Percentiles rank a stretch among this genome's conserved stretches.
phyloP scores from a whole-genome alignment of 2,888 invertebrate species.

The Escarpia spicata region DNA sequence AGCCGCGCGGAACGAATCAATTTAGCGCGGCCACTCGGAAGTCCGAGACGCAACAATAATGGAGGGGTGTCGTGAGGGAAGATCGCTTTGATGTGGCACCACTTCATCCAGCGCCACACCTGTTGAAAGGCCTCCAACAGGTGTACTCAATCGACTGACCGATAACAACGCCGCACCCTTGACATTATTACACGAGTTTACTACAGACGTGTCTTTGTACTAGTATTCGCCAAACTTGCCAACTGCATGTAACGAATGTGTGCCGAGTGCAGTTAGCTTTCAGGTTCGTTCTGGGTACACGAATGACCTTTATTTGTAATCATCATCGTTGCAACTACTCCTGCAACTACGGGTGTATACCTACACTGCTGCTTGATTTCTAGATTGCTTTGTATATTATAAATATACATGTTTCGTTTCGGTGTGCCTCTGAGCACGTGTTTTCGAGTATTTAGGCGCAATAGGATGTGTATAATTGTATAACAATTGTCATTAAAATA shows the following conservation, averaged over 20 bases:
- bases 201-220: background rate
- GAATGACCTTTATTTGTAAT: background rate
- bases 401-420: too few species aligned
- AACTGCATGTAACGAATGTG: background rate
- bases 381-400: too few species aligned
- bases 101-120: background rate
- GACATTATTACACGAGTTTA: background rate
- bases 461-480: too few species aligned
- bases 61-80: background rate
- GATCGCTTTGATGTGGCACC: background rate
- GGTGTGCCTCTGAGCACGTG: too few species aligned
- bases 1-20: conserved; percentile 12
- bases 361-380: too few species aligned
- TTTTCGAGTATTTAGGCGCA: too few species aligned
- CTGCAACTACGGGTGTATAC: background rate
- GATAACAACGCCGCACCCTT: background rate
- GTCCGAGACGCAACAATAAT: background rate
- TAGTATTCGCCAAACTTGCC: background rate
- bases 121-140: background rate
- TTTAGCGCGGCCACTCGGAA: background rate
- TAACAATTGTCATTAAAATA: too few species aligned
- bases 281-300: background rate
- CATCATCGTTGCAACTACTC: background rate
- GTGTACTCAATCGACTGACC: conserved; percentile 6
- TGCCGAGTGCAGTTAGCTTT: background rate